Conservation (phyloP, 2,797 vertebrate species). For the Cirrhinus molitorella region DNA sequence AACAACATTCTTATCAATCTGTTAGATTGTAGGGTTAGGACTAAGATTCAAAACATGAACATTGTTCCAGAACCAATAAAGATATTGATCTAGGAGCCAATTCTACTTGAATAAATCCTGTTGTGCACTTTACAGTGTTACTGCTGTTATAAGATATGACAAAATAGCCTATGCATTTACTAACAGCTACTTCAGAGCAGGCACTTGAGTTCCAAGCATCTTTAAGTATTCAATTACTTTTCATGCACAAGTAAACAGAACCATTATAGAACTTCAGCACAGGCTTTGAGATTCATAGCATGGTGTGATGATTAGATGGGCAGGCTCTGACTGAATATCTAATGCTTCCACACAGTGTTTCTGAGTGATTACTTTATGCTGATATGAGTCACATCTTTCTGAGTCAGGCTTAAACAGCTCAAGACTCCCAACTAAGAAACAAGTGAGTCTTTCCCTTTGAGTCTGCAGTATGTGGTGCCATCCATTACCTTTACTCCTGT, state of each 20-base stretch:
- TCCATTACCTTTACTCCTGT: slow-evolving; percentile 1
- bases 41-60: neutral
- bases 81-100: neutral
- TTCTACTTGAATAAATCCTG: neutral
- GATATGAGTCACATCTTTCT: slow-evolving; percentile 25
- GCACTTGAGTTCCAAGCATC: slow-evolving; percentile 23
- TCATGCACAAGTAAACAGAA: slow-evolving; percentile 45
- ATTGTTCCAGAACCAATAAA: neutral
- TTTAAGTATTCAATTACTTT: slow-evolving; percentile 39
- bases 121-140: neutral
- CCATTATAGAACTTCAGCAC: slow-evolving; percentile 44
- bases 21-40: neutral
- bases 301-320: slow-evolving; percentile 25
- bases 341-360: neutral
- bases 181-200: neutral
- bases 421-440: slow-evolving; percentile 10
- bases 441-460: slow-evolving; percentile 8
- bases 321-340: slow-evolving; percentile 16
- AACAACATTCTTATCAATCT: neutral
- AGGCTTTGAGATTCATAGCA: slow-evolving; percentile 48
- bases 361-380: slow-evolving; percentile 11
- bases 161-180: neutral
- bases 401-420: slow-evolving; percentile 22
- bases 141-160: slow-evolving; percentile 4
- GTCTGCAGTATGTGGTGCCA: slow-evolving; percentile 22